These are phyloP conservation scores for Mesopsocus fuscifrons DNA, from an alignment of 2,888 invertebrate genomes.

Conservation along the genomic window DNA sequence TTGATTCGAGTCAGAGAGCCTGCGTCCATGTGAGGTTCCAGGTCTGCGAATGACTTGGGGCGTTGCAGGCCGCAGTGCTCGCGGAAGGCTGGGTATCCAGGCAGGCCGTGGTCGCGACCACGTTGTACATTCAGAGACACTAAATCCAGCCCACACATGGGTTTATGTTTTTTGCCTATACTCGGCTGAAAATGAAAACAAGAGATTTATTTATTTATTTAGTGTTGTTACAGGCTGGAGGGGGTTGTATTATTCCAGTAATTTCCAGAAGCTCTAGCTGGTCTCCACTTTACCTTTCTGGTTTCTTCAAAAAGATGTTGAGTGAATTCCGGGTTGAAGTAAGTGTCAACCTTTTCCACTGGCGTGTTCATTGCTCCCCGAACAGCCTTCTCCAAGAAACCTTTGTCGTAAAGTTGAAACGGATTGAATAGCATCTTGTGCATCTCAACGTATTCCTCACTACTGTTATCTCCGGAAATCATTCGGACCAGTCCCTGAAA, in stretches of 20 bases:
- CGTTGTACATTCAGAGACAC: slow-evolving; percentile 77
- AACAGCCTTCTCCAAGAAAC: slow-evolving; percentile 42
- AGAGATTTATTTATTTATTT: not conserved
- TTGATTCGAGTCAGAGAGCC: slow-evolving; percentile 40
- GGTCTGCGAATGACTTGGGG: slow-evolving; percentile 41
- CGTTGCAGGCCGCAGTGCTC: slow-evolving; percentile 48
- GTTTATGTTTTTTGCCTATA: slow-evolving; percentile 19
- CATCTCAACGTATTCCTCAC: slow-evolving; percentile 42
- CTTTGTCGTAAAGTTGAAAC: slow-evolving; percentile 40
- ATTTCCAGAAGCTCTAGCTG: not conserved
- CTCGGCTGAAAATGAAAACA: slow-evolving; percentile 12
- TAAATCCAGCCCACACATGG: slow-evolving; percentile 53
- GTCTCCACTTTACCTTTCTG: too few relatives aligned
- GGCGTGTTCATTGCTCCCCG: slow-evolving; percentile 44
- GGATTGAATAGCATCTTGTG: slow-evolving; percentile 70
- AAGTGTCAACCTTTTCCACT: slow-evolving; percentile 38
- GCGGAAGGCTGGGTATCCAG: slow-evolving; percentile 57
- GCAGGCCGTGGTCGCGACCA: slow-evolving; percentile 73
- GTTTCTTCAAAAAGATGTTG: slow-evolving; percentile 6
- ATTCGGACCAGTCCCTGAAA: slow-evolving; percentile 48
- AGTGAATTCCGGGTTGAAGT: slow-evolving; percentile 34
- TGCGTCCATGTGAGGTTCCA: slow-evolving; percentile 41
- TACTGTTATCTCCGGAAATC: slow-evolving; percentile 31
- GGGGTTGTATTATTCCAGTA: not conserved
- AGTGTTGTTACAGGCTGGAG: not conserved